Evolutionary conservation across 2,797 vertebrate species (phyloP).

Genomic region (Acrossocheilus wenchowensis): DNA sequence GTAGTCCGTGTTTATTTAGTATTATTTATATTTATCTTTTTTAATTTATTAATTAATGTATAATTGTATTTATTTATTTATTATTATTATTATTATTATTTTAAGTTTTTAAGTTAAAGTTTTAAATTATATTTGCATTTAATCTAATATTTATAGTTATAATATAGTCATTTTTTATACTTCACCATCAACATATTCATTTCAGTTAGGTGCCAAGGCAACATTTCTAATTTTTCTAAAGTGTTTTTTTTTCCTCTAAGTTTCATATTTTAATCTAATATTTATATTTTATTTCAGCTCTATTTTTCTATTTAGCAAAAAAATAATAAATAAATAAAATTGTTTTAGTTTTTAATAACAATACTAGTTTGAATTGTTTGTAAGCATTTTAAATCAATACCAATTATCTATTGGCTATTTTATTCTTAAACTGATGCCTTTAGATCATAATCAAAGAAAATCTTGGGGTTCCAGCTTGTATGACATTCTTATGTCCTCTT

Average conservation of each 20-base stretch:
- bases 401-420: not conserved
- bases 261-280: not conserved
- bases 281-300: not conserved
- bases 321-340: not conserved
- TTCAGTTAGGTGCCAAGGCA: too few species aligned
- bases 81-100: too few species aligned
- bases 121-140: too few species aligned
- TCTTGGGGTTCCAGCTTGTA: not conserved
- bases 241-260: too few species aligned
- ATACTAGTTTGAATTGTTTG: not conserved
- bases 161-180: too few species aligned
- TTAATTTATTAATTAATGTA: not conserved
- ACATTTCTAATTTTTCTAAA: too few species aligned
- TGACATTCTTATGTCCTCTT: not conserved
- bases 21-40: not conserved
- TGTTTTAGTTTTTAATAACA: not conserved
- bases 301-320: not conserved
- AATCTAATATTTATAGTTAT: too few species aligned
- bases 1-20: not conserved
- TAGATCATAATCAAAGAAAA: not conserved
- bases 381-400: not conserved
- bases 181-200: not conserved
- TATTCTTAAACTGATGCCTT: not conserved
- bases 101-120: too few species aligned
- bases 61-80: not conserved